Evolutionary conservation across 2,888 invertebrate genomes (phyloP), one percentile per base, ranked within the genome.

Genomic region (Heliothis peltigera): DNA sequence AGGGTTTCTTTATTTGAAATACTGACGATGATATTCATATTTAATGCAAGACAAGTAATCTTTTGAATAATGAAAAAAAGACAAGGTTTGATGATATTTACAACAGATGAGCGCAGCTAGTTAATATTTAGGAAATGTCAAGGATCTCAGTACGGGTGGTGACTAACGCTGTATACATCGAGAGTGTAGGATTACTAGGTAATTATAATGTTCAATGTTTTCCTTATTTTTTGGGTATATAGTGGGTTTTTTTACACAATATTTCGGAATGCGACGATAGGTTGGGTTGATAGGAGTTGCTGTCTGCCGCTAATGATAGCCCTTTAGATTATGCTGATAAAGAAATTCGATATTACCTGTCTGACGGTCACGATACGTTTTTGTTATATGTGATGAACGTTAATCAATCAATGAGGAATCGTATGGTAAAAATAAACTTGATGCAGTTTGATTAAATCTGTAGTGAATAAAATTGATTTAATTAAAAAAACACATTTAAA

Each of bases 51-150:
- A 48, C 42, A 46, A 53, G 57, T 46, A 51, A 51, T 55, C 53
- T 60, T 58, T 44, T 54, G 61, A 56, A 61, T 28, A 53, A 58
- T 28, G 53, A 54, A 48, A 48, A 54, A 32, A 32, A 32, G 32
- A 71, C 72, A 42, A 66, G 66, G 59, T 52, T 60, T 65, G 72
- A 55, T 55, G 77, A 66, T 74, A 74, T 71, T 58, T 72, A 44
- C 56, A 58, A 52, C 61, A 66, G 72, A 61, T 77, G 72, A 72
- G 70, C 81, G 32, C 64, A 65, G 64, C 59, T 74, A 61, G 53
- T 69, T 67, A 70, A 69, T 65, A 70, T 65, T n/a, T 70, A 59
- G 55, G 46, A 53, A 83, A 83, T 83, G 84, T 83, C 83, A 83
- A 83, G 83, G 84, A 80, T 81, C 25, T 56, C 43, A 39, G 44